Conservation (phyloP, 1,140 invertebrate species). For the Paralvinella palmiformis region DNA sequence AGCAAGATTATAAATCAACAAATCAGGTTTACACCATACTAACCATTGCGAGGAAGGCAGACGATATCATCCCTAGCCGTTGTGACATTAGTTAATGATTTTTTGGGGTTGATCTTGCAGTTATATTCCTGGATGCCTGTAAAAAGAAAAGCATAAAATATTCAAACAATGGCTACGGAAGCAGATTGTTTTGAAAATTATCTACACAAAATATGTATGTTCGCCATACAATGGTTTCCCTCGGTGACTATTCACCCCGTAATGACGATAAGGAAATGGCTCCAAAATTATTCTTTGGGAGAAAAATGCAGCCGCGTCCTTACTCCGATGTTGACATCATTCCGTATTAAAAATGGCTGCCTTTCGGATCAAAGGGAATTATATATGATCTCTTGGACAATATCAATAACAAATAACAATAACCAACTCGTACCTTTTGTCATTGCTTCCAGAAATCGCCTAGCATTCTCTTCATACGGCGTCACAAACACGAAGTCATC, state of each 20-base stretch:
- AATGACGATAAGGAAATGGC: too few species aligned
- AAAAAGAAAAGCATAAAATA: not conserved
- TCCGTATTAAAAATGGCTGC: too few species aligned
- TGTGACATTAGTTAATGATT: constrained; percentile 4
- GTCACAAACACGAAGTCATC: constrained; percentile 9
- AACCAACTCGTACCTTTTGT: not conserved
- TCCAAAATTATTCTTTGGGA: too few species aligned
- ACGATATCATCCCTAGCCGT: not conserved
- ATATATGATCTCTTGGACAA: not conserved
- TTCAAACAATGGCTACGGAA: too few species aligned
- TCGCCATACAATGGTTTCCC: too few species aligned
- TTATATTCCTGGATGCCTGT: constrained; percentile 5
- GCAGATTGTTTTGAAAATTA: too few species aligned
- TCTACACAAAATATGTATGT: too few species aligned
- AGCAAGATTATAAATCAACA: too few species aligned
- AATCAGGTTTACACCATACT: not conserved
- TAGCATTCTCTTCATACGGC: not conserved
- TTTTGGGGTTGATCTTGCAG: not conserved
- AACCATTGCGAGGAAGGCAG: not conserved
- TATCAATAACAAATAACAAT: not conserved
- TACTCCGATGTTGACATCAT: too few species aligned
- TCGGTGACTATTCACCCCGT: too few species aligned
- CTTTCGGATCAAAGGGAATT: not conserved
- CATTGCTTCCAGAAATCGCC: not conserved
- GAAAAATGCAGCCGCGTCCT: too few species aligned